Conservation (phyloP, 2,797 vertebrate genomes). For the Astyanax mexicanus region DNA sequence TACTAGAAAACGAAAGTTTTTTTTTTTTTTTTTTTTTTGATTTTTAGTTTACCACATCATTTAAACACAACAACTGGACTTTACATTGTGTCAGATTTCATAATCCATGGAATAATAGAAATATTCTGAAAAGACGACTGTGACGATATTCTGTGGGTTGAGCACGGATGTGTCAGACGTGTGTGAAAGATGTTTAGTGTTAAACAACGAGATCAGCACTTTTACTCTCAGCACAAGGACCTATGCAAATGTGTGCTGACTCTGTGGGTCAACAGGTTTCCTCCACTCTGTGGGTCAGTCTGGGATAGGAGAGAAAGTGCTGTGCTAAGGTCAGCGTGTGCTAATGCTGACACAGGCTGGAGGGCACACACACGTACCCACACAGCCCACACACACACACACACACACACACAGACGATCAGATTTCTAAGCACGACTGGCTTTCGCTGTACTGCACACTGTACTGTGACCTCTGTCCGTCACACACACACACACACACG, state of each 20-base stretch:
- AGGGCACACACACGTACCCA: neutral
- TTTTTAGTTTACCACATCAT: too few species aligned
- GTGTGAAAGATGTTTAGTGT: neutral
- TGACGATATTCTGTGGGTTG: neutral
- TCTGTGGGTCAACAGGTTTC: constrained; percentile 20
- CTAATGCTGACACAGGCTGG: constrained; percentile 37
- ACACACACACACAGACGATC: constrained; percentile 31
- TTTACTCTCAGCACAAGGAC: neutral
- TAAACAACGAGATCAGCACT: neutral
- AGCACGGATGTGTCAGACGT: neutral
- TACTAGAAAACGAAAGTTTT: too few species aligned
- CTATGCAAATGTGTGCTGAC: constrained; percentile 29
- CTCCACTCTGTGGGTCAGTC: neutral
- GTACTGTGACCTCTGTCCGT: constrained; percentile 18
- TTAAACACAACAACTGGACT: too few species aligned
- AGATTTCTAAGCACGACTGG: constrained; percentile 22
- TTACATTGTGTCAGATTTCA: too few species aligned
- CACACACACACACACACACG: constrained; percentile 1
- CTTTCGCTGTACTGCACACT: constrained; percentile 12
- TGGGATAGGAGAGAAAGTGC: constrained; percentile 4
- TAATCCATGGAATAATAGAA: too few species aligned
- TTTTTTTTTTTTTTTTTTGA: too few species aligned
- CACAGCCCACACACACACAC: constrained; percentile 21
- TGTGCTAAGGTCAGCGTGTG: constrained; percentile 21
- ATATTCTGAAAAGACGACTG: too few species aligned